Conservation (phyloP, 2,888 invertebrate species). For the Abrostola tripartita region DNA sequence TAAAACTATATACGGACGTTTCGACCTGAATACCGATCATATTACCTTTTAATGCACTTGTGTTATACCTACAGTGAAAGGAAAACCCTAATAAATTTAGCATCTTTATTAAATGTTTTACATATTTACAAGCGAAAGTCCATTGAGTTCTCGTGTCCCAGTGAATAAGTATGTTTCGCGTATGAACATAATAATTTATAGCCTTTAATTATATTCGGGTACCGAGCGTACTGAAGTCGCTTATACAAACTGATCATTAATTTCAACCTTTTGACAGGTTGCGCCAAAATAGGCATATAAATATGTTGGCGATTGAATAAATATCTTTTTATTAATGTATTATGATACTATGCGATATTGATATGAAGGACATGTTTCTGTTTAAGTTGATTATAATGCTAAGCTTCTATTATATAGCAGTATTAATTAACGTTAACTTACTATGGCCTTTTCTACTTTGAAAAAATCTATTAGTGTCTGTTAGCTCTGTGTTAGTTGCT, state of each 20-base stretch:
- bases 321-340: conserved; percentile 10
- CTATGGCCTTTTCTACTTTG: no score
- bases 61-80: conserved; percentile 27
- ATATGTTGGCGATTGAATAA: conserved; percentile 39
- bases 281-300: conserved; percentile 48
- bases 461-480: no score
- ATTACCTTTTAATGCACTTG: not conserved
- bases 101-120: conserved; percentile 54
- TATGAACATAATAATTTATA: conserved; percentile 73
- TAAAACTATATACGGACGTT: no score
- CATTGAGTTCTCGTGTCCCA: conserved; percentile 56
- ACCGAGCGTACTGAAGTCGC: conserved; percentile 65
- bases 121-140: conserved; percentile 68
- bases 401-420: not conserved
- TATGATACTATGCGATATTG: not conserved
- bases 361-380: not conserved
- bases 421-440: no score
- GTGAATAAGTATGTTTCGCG: conserved; percentile 61
- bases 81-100: conserved; percentile 23
- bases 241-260: conserved; percentile 55
- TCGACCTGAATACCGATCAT: no score
- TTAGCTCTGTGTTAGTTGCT: no score
- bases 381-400: not conserved
- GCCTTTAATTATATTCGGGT: conserved; percentile 71
- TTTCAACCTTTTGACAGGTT: conserved; percentile 58